Conservation (phyloP, 2,888 invertebrate species). For the Colostygia pectinataria region DNA sequence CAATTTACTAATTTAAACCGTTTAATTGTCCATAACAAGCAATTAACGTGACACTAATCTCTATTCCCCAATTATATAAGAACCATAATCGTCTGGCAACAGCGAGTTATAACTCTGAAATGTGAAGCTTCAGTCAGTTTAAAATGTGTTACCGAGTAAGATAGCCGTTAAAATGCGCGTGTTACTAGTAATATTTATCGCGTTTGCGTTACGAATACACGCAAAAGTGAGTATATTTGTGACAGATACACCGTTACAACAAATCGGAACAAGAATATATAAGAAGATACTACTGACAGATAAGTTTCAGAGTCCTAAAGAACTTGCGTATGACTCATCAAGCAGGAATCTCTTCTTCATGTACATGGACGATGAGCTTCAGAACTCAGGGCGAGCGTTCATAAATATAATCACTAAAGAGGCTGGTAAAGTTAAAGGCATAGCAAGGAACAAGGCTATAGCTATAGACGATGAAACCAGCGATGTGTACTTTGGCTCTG, state of each 20-base stretch:
- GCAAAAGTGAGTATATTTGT: conserved; percentile 54
- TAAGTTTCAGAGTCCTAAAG: conserved; percentile 57
- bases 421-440: conserved; percentile 58
- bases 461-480: conserved; percentile 64
- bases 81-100: conserved; percentile 37
- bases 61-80: conserved; percentile 36
- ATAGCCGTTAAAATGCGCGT: conserved; percentile 46
- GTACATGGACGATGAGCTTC: conserved; percentile 69
- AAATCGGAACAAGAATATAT: conserved; percentile 62
- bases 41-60: conserved; percentile 26
- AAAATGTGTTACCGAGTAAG: conserved; percentile 39
- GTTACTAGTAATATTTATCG: conserved; percentile 36
- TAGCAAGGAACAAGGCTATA: conserved; percentile 66
- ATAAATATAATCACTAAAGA: conserved; percentile 65
- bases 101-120: conserved; percentile 42
- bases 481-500: conserved; percentile 72
- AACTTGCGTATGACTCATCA: conserved; percentile 67
- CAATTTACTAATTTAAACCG: conserved; percentile 54
- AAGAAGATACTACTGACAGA: conserved; percentile 64
- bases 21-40: conserved; percentile 41
- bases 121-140: conserved; percentile 49
- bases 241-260: conserved; percentile 59
- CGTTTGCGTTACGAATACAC: conserved; percentile 45
- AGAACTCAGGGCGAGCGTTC: conserved; percentile 67
- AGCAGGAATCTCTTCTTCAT: conserved; percentile 70